These are phyloP conservation scores for Epizoanthus ramosus DNA, from an alignment of 92 coral and sea anemone species.

Conservation along the genomic window DNA sequence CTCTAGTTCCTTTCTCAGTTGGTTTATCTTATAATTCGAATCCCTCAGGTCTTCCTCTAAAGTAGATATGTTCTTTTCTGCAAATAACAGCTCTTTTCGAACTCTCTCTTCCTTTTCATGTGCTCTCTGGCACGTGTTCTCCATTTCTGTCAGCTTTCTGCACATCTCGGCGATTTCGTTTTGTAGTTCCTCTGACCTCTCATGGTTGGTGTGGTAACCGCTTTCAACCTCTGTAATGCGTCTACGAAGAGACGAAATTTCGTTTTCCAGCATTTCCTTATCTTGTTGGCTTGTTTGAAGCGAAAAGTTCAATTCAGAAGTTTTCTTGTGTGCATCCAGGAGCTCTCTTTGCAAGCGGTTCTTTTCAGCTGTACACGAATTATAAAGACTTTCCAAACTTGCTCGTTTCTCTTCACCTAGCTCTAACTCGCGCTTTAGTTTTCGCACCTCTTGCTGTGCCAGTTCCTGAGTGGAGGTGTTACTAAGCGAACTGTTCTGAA, in stretches of 20 bases:
- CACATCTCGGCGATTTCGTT: conserved; percentile 53
- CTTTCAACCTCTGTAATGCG: conserved; percentile 47
- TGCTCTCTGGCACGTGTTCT: conserved; percentile 47
- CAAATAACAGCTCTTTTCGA: conserved; percentile 38
- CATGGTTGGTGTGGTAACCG: conserved; percentile 42
- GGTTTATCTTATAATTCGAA: conserved; percentile 35
- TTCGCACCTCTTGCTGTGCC: conserved; percentile 32
- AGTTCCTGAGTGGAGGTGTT: conserved; percentile 1
- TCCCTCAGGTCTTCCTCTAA: conserved; percentile 54
- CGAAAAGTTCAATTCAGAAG: conserved; percentile 54
- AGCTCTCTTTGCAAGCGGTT: conserved; percentile 58
- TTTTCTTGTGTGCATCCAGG: conserved; percentile 57
- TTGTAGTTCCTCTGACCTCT: conserved; percentile 47
- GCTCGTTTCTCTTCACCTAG: conserved; percentile 51
- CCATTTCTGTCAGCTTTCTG: conserved; percentile 47
- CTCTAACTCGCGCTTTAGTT: conserved; percentile 66
- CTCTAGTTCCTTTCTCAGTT: conserved; percentile 32
- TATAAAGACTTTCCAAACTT: conserved; percentile 58
- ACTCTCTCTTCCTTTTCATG: conserved; percentile 57
- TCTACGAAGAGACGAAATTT: conserved; percentile 53
- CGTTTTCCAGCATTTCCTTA: conserved; percentile 63
- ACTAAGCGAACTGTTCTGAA: conserved; percentile 32
- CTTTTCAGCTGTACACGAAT: conserved; percentile 71
- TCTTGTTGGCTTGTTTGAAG: conserved; percentile 62
- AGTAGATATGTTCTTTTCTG: conserved; percentile 53